Conservation (phyloP, 2,113 vertebrate genomes). For the Pangasianodon gigas region DNA sequence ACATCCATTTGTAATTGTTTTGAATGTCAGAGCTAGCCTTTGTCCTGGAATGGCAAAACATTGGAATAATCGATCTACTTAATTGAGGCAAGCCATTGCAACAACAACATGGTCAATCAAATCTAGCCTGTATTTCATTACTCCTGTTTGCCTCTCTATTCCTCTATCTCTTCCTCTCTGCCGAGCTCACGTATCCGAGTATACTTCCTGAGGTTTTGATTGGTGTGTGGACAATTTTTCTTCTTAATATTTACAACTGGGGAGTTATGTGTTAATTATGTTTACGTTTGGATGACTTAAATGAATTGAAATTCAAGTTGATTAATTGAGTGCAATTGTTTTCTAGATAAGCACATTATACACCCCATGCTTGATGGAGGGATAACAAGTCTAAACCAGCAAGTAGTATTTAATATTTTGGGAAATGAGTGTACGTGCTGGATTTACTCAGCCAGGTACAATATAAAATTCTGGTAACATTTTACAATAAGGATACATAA, state of each 20-base stretch:
- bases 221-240: neutral
- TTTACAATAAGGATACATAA: neutral
- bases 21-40: neutral
- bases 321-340: neutral
- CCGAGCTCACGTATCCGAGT: too few relatives aligned
- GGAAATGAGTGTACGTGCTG: neutral
- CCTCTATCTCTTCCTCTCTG: neutral
- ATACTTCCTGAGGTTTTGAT: neutral
- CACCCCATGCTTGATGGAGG: neutral
- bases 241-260: neutral
- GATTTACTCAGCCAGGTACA: neutral
- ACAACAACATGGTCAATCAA: constrained; percentile 13
- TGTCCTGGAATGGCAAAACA: neutral
- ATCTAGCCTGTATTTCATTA: neutral
- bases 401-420: neutral
- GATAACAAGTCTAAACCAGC: neutral
- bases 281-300: neutral
- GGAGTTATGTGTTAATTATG: neutral
- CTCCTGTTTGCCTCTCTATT: neutral
- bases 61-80: neutral
- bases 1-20: neutral
- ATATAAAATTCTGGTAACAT: neutral
- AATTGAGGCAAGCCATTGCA: neutral
- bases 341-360: neutral
- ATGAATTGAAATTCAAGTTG: neutral